Base-by-base conservation (phyloP, 2,888 invertebrate genomes). In the Drosophila subquinaria region DNA sequence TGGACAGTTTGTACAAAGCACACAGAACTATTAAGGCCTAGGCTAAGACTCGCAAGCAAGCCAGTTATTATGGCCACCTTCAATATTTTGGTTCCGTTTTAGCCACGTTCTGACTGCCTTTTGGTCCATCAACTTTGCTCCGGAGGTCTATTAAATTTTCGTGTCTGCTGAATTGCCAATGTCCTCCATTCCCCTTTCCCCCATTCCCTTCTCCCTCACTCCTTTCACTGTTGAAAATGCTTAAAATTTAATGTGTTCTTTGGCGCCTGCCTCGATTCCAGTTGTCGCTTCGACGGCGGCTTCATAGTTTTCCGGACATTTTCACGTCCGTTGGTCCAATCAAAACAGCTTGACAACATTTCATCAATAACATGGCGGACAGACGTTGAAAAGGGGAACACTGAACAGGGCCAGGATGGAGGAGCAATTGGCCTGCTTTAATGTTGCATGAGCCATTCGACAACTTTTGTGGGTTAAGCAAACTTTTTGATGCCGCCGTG, bases 261-360 rank as follows among this genome's bases (percentile, higher is more conserved):
- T 63, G 79, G 57, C 71, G 76, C 66, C 73, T 50, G 63, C 17
- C 35, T 38, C 45, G 17, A 38, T n/a, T 43, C 38, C 23, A 40
- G 38, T 17, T 20, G 35, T 20, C 30, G 30, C 33, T 64, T 61
- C 43, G 67, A 8, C 10, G n/a, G 50, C 63, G 53, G 45, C 60
- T 15, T 42, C 59, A 69, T 42, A 59, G 47, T 51, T 56, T 67
- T 68, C 62, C 77, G 62, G 73, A 33, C 55, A 57, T 23, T 51
- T 40, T 38, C 47, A 27, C 56, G 64, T 52, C 35, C 27, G 52
- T 43, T 17, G 55, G 57, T 35, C 48, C 72, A 76, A 73, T 82
- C 80, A 76, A 69, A 73, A 74, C 73, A 74, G 73, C 73, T 74
- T 76, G 83, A 81, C 81, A 88, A 76, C 75, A 78, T 86, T 88